Evolutionary conservation across 2,113 vertebrate species (phyloP).

Genomic region (Tapirus terrestris): DNA sequence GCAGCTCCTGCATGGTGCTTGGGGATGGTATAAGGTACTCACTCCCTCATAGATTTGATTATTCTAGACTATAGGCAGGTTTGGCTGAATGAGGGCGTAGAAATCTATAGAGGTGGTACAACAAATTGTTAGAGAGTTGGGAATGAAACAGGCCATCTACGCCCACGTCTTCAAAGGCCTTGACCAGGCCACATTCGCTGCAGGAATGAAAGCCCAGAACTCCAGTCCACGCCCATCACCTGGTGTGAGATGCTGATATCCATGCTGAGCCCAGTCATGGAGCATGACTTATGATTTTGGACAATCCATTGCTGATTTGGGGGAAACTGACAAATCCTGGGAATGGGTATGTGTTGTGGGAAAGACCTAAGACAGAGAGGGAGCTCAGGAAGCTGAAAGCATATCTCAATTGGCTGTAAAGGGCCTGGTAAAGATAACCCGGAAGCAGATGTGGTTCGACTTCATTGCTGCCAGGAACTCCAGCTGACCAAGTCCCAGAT

Average conservation of each 20-base stretch:
- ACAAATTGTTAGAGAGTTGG: background rate
- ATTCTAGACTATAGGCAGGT: background rate
- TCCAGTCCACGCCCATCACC: background rate
- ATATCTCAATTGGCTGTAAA: background rate
- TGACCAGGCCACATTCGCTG: background rate
- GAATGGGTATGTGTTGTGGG: background rate
- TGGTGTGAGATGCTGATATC: background rate
- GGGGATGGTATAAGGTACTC: background rate
- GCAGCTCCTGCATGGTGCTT: too few species aligned
- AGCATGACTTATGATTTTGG: background rate
- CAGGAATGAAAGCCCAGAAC: background rate
- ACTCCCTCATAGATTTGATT: background rate
- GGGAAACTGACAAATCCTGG: background rate
- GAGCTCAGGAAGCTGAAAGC: background rate
- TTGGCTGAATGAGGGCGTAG: background rate
- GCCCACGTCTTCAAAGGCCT: background rate
- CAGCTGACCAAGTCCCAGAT: too few species aligned
- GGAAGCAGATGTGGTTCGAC: background rate
- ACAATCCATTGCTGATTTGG: background rate
- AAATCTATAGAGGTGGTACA: background rate
- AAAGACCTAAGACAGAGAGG: background rate
- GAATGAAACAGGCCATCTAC: background rate
- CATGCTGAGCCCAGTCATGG: too few species aligned
- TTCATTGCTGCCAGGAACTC: background rate
- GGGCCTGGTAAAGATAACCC: background rate